Base-by-base conservation (phyloP, 2,113 vertebrate genomes). In the Thalassarche chlororhynchos region DNA sequence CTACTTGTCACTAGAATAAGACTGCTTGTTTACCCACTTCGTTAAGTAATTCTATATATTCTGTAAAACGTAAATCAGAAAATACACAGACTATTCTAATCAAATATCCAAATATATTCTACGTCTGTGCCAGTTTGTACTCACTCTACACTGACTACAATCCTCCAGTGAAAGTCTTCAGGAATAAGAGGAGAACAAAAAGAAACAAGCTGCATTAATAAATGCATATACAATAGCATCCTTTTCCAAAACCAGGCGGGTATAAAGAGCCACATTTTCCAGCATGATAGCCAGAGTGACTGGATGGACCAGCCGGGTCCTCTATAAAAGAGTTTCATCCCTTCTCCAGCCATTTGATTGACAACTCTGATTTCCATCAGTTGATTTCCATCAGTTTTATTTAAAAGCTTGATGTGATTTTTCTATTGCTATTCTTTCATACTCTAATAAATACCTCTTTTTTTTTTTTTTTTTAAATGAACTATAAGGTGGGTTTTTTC, bases 41-140 rank as follows among this genome's bases (percentile, higher is more conserved):
- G 52, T 76, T 44, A 49, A 19, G 57, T 31, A 68, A 17, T 18
- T 80, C 58, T 61, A 38, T 78, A 47, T 61, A 87, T 77, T 86
- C 94, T 71, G 47, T 72, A 93, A 93, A 96, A 96, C 51, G 75
- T 46, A 60, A 91, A 96, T 93, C 95, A 96, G 82, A 95, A 97
- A 97, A 91, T 68, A 77, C 91, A 78, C 80, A n/a, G 58, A 71
- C 36, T 79, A 84, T 84, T 89, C 88, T 88, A 75, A 96, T 49
- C 72, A 96, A 87, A 94, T 38, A 69, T 47, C 90, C 87, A 93
- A 86, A 97, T 19, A 65, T 52, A 90, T 84, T 90, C 55, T 36
- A 94, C 65, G 84, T 76, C 77, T 87, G 65, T 84, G 84, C 74
- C 89, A 92, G 78, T 66, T 97, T n/a, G 89, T 72, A 52, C 28